These are phyloP conservation scores for Lethocerus indicus DNA, from an alignment of 1,140 invertebrate species.

Conservation along the genomic window DNA sequence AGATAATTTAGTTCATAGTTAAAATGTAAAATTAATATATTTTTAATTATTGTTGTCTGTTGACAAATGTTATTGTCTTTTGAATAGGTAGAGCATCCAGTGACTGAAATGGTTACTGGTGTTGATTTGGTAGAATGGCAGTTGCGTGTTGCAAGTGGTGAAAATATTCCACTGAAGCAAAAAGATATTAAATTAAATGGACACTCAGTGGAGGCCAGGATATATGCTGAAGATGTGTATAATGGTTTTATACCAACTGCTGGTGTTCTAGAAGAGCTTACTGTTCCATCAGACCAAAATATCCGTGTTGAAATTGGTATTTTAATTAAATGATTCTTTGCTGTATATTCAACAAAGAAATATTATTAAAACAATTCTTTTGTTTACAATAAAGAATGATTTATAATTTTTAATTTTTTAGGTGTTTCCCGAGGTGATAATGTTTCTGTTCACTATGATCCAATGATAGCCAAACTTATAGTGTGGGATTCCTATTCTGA, in stretches of 20 bases:
- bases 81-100: slow-evolving; percentile 70
- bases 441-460: slow-evolving; percentile 96
- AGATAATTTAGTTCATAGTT: neutral
- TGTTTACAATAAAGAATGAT: neutral
- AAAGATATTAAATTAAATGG: slow-evolving; percentile 58
- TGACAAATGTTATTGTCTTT: neutral
- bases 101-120: slow-evolving; percentile 94
- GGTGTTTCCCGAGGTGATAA: slow-evolving; percentile 57
- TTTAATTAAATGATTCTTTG: neutral
- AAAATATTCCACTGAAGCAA: slow-evolving; percentile 61
- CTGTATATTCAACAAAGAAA: neutral
- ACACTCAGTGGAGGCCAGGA: slow-evolving; percentile 83
- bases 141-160: slow-evolving; percentile 67
- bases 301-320: slow-evolving; percentile 61
- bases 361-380: neutral
- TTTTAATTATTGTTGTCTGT: too few species aligned
- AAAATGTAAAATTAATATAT: neutral
- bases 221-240: slow-evolving; percentile 81
- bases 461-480: slow-evolving; percentile 98
- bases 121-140: slow-evolving; percentile 97
- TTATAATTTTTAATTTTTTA: slow-evolving; percentile 14
- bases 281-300: slow-evolving; percentile 37
- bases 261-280: slow-evolving; percentile 55
- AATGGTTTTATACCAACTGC: slow-evolving; percentile 79
- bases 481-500: slow-evolving; percentile 79